phyloP scores from a whole-genome alignment of 2,888 invertebrate species.

The Cryptocephalus primarius region DNA sequence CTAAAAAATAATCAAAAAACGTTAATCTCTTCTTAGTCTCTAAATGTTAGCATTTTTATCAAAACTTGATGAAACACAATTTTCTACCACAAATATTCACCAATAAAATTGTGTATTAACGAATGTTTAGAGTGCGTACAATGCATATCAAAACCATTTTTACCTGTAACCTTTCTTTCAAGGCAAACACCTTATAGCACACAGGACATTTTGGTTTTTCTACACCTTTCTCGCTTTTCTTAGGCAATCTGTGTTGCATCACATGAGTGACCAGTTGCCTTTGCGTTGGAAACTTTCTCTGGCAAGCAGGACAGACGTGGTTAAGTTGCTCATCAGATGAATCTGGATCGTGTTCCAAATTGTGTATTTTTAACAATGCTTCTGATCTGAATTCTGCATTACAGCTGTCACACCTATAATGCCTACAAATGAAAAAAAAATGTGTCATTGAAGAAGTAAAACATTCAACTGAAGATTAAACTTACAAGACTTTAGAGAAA shows the following conservation, averaged over 20 bases:
- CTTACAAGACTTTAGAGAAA: slow-evolving; percentile 25
- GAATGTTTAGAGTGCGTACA: too few species aligned
- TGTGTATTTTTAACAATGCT: slow-evolving; percentile 26
- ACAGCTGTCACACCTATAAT: slow-evolving; percentile 24
- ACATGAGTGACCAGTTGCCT: slow-evolving; percentile 27
- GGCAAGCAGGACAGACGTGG: slow-evolving; percentile 27
- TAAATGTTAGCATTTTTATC: slow-evolving; percentile 1
- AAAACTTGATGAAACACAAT: neutral
- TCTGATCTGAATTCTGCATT: slow-evolving; percentile 21
- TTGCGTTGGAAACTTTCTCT: slow-evolving; percentile 26
- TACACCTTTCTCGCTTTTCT: slow-evolving; percentile 6
- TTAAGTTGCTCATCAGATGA: slow-evolving; percentile 9
- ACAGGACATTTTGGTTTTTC: slow-evolving; percentile 47
- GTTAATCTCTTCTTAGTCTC: neutral
- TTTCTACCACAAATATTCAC: too few species aligned
- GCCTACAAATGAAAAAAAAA: slow-evolving; percentile 14
- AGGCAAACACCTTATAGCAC: slow-evolving; percentile 55
- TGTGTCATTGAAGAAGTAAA: neutral
- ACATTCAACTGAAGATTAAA: neutral
- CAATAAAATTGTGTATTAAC: too few species aligned
- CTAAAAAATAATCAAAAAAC: slow-evolving; percentile 28
- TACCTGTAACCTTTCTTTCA: slow-evolving; percentile 47
- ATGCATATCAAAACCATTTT: neutral
- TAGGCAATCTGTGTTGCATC: slow-evolving; percentile 18
- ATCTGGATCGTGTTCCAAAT: slow-evolving; percentile 24